Conservation (phyloP, 2,888 invertebrate genomes). For the Drosophila birchii region DNA sequence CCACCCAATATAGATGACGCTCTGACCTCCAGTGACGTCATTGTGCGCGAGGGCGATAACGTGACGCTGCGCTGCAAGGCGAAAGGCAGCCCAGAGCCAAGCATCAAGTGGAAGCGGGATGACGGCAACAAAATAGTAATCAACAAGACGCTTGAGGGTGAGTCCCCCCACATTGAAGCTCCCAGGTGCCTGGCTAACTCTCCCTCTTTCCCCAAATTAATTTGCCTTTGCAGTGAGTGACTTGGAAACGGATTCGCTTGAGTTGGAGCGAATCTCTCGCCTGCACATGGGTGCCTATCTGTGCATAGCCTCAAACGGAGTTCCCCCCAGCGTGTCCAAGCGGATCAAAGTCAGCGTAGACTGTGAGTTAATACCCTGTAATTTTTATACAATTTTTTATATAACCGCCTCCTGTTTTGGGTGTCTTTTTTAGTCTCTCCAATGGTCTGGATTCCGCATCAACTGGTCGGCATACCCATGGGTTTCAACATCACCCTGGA, state of each 20-base stretch:
- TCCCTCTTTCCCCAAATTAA: too few relatives aligned
- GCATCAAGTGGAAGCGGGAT: slow-evolving; percentile 96
- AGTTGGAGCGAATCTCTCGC: slow-evolving; percentile 93
- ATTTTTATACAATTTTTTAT: too few relatives aligned
- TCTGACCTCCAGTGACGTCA: slow-evolving; percentile 95
- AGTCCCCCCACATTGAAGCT: slow-evolving; percentile 30
- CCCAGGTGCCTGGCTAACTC: not conserved
- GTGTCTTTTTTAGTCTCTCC: slow-evolving; percentile 90
- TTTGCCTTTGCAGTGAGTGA: slow-evolving; percentile 88
- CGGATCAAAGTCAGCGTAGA: slow-evolving; percentile 97
- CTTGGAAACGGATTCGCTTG: slow-evolving; percentile 93
- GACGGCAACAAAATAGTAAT: slow-evolving; percentile 94
- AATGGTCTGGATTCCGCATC: slow-evolving; percentile 96
- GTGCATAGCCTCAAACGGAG: slow-evolving; percentile 93
- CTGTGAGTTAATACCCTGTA: slow-evolving; percentile 88
- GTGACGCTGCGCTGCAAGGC: slow-evolving; percentile 95
- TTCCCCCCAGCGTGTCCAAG: slow-evolving; percentile 95
- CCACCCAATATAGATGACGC: slow-evolving; percentile 97
- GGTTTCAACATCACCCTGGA: slow-evolving; percentile 93
- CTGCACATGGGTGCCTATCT: slow-evolving; percentile 96
- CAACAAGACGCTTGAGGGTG: slow-evolving; percentile 92
- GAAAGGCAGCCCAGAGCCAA: slow-evolving; percentile 94
- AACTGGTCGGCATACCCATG: slow-evolving; percentile 93
- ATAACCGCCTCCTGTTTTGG: not conserved
- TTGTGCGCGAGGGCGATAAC: slow-evolving; percentile 95